phyloP scores from a whole-genome alignment of 2,797 vertebrate species.

The Halcyon leucocephala region DNA sequence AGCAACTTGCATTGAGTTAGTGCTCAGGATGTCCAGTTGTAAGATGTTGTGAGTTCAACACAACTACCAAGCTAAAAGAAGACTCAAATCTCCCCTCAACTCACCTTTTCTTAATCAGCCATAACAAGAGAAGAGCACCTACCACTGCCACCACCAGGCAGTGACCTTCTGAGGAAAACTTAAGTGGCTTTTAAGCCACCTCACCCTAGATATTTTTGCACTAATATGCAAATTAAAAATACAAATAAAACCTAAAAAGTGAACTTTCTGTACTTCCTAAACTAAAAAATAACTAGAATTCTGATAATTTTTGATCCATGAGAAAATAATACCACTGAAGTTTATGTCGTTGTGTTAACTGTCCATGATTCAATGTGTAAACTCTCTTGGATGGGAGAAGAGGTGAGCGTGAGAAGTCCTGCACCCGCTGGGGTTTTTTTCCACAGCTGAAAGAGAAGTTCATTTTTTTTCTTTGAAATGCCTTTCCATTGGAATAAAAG shows the following conservation, averaged over 20 bases:
- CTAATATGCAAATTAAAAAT: not conserved
- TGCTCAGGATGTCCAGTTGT: not conserved
- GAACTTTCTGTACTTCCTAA: not conserved
- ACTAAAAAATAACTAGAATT: not conserved
- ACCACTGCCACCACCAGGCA: not conserved
- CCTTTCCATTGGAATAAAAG: conserved; percentile 46
- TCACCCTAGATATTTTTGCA: not conserved
- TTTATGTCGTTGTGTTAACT: not conserved
- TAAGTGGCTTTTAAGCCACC: not conserved
- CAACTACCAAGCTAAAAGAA: not conserved
- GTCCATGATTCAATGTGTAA: not conserved
- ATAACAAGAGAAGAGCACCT: not conserved
- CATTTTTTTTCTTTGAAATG: not conserved
- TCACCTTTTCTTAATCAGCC: not conserved
- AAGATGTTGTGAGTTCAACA: not conserved
- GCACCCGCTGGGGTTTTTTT: not conserved
- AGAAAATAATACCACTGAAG: not conserved
- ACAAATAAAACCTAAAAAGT: not conserved
- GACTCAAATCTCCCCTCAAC: not conserved
- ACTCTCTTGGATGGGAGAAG: not conserved
- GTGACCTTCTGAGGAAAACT: not conserved
- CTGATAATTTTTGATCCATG: not conserved
- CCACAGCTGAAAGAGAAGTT: not conserved
- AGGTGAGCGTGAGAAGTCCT: not conserved
- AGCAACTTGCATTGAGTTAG: not conserved